A percentile compares a stretch with the other conserved stretches of the same genome.
Evolutionary conservation across 1,140 invertebrate genomes (phyloP).

Genomic region (Scaptomyza hsui): DNA sequence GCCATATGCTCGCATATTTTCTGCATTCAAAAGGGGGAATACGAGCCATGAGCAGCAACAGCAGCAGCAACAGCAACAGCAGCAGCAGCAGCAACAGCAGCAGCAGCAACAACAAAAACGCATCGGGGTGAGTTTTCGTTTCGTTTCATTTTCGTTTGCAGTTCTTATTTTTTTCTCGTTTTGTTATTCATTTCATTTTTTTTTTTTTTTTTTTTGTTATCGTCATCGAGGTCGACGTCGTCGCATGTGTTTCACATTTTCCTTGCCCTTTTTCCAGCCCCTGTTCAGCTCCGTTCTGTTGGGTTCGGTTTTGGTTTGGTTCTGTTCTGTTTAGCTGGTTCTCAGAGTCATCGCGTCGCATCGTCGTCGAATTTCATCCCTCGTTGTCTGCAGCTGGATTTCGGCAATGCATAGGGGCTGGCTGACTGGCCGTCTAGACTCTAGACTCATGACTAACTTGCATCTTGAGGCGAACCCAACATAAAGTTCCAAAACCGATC

Average conservation of each 20-base stretch:
- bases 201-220: constrained; percentile 52
- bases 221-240: constrained; percentile 71
- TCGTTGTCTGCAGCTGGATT: constrained; percentile 71
- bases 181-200: background rate
- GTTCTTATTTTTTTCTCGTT: constrained; percentile 22
- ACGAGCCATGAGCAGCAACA: constrained; percentile 22
- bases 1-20: constrained; percentile 79
- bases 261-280: constrained; percentile 56
- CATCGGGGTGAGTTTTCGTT: constrained; percentile 71
- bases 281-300: constrained; percentile 6
- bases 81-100: background rate
- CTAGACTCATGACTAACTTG: constrained; percentile 46
- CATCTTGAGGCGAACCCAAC: constrained; percentile 11
- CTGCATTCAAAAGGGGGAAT: constrained; percentile 60
- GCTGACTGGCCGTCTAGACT: background rate
- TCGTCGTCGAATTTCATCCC: constrained; percentile 61
- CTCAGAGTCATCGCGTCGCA: constrained; percentile 13
- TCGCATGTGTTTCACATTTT: constrained; percentile 81
- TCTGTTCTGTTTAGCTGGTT: constrained; percentile 2
- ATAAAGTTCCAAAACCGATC: background rate
- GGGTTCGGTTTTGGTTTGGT: background rate
- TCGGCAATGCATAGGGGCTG: constrained; percentile 64
- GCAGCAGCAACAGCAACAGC: constrained; percentile 2
- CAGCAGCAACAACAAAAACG: background rate
- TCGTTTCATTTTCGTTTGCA: constrained; percentile 50